A percentile compares a stretch with the other conserved stretches of the same genome.
phyloP scores from a whole-genome alignment of 2,888 invertebrate species.

The Megastigmus dorsalis region DNA sequence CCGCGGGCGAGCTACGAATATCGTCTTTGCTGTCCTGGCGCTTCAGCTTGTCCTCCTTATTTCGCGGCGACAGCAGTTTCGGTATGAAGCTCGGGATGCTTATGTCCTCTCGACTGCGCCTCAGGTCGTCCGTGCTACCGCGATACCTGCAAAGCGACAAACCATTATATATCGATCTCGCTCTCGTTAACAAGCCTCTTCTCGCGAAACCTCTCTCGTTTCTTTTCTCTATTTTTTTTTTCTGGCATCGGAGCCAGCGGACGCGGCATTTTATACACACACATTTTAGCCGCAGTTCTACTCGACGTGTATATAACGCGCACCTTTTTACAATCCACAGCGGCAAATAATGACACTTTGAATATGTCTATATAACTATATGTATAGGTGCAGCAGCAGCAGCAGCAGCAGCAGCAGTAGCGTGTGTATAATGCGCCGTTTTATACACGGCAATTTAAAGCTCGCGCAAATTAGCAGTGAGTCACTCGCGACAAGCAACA shows the following conservation, averaged over 20 bases:
- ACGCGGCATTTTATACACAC: too few relatives aligned
- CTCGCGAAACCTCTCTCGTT: neutral
- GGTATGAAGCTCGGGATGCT: conserved; percentile 71
- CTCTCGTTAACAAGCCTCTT: neutral
- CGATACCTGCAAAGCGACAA: conserved; percentile 63
- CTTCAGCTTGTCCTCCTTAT: conserved; percentile 68
- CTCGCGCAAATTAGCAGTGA: too few relatives aligned
- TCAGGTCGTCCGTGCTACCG: conserved; percentile 71
- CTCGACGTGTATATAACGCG: too few relatives aligned
- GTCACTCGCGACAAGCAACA: too few relatives aligned
- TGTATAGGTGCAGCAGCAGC: too few relatives aligned
- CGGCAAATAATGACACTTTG: too few relatives aligned
- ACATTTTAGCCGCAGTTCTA: too few relatives aligned
- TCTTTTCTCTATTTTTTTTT: neutral
- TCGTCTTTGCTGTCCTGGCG: conserved; percentile 71
- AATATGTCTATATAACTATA: too few relatives aligned
- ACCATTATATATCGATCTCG: conserved; percentile 7
- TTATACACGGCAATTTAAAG: too few relatives aligned
- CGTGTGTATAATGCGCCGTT: too few relatives aligned
- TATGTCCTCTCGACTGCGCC: conserved; percentile 71
- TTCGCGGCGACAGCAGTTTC: conserved; percentile 67
- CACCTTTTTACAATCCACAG: too few relatives aligned
- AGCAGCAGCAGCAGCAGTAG: too few relatives aligned
- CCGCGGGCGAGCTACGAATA: conserved; percentile 56
- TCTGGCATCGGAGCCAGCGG: neutral